Percentiles rank a stretch among this genome's conserved stretches.
Evolutionary conservation across 2,113 vertebrate species (phyloP).

Genomic region (Atherinomorus stipes): DNA sequence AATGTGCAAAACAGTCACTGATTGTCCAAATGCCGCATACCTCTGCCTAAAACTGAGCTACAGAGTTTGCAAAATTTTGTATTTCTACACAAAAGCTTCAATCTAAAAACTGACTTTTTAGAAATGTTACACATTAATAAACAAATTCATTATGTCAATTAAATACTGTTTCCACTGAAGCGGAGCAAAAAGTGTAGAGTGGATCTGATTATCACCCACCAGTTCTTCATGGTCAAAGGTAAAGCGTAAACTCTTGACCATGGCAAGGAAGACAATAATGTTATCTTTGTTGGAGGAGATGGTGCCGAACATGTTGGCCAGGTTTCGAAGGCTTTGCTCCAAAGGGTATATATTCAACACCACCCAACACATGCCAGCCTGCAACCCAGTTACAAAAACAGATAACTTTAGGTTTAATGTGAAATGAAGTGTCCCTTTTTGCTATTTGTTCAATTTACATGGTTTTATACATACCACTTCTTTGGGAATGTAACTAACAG

Average conservation of each 20-base stretch:
- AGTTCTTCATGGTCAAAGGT: conserved; percentile 76
- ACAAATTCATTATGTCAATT: neutral
- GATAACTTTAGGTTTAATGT: neutral
- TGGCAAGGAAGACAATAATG: conserved; percentile 70
- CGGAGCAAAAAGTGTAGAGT: neutral
- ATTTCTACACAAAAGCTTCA: neutral
- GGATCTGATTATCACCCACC: conserved; percentile 46
- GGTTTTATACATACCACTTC: conserved; percentile 69
- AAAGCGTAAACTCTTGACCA: conserved; percentile 78
- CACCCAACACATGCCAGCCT: conserved; percentile 79
- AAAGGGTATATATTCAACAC: conserved; percentile 78
- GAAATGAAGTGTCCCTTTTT: neutral
- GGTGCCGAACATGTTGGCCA: conserved; percentile 72
- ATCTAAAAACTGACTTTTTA: neutral
- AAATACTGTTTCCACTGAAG: neutral
- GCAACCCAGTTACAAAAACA: neutral
- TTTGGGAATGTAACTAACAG: conserved; percentile 75
- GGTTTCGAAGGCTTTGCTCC: conserved; percentile 75
- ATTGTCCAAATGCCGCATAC: neutral
- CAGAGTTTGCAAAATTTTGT: neutral
- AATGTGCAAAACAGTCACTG: conserved; percentile 8
- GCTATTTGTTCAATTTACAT: neutral
- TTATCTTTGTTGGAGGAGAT: conserved; percentile 77
- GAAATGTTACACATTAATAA: neutral
- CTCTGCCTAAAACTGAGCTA: neutral